Percentiles rank a stretch among this genome's conserved stretches.
phyloP scores from a whole-genome alignment of 1,140 invertebrate species.

The Eulimnadia texana region DNA sequence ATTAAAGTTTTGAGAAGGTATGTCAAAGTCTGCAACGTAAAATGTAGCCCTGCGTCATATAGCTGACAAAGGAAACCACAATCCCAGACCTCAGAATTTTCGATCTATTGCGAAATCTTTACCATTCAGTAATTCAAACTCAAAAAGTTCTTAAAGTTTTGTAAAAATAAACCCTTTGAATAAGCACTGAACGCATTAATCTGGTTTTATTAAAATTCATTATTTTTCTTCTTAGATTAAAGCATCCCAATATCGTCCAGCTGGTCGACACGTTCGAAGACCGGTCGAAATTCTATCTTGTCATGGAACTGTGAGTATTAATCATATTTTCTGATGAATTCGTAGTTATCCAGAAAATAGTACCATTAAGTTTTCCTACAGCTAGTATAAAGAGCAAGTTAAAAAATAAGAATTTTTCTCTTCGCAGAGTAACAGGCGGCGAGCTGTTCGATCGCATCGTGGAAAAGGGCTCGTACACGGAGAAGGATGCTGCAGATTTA shows the following conservation, averaged over 20 bases:
- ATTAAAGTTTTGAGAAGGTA: conserved; percentile 94
- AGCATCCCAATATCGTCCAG: conserved; percentile 97
- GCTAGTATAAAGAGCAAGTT: no score
- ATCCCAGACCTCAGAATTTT: no score
- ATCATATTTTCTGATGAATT: conserved; percentile 2
- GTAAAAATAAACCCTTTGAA: neutral
- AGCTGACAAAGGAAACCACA: no score
- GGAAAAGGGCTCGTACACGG: conserved; percentile 98
- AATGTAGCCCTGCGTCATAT: no score
- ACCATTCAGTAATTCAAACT: neutral
- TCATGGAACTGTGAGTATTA: conserved; percentile 90
- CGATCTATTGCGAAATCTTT: no score
- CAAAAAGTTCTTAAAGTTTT: neutral
- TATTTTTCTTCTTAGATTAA: conserved; percentile 60
- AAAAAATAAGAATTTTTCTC: no score
- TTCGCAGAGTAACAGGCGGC: conserved; percentile 87
- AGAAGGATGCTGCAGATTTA: conserved; percentile 91
- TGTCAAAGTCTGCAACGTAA: conserved; percentile 24
- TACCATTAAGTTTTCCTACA: neutral
- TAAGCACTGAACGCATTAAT: neutral
- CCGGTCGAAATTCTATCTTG: conserved; percentile 90
- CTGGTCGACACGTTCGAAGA: conserved; percentile 96
- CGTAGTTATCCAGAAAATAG: no score
- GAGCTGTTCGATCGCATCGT: conserved; percentile 98
- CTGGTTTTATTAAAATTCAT: conserved; percentile 7